Percentiles rank a stretch among this genome's conserved stretches.
These are phyloP conservation scores for Brachyopa scutellaris DNA, from an alignment of 2,888 invertebrate species.

Conservation along the genomic window DNA sequence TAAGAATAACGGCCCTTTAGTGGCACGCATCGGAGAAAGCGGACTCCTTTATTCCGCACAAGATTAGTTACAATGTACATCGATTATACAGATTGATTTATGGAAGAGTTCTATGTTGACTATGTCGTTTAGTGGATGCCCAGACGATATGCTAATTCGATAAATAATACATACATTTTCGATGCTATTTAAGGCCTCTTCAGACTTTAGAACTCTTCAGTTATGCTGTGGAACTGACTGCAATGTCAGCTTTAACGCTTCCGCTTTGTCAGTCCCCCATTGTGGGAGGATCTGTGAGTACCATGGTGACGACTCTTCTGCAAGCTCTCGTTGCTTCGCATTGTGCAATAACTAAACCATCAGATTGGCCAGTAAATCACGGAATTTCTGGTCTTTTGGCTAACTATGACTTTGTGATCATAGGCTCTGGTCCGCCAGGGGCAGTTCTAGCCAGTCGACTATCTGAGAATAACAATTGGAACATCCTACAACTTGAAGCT, in stretches of 20 bases:
- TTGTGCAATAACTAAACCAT: conserved; percentile 83
- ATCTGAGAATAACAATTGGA: conserved; percentile 81
- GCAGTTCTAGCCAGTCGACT: conserved; percentile 82
- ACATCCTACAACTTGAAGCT: conserved; percentile 82
- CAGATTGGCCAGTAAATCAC: conserved; percentile 84
- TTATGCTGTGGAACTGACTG: not conserved
- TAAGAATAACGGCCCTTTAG: no score
- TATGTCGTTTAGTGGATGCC: no score
- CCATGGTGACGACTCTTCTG: conserved; percentile 14
- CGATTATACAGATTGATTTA: no score
- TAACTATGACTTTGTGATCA: conserved; percentile 81
- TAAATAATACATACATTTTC: no score
- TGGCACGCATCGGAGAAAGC: no score
- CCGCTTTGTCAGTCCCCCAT: conserved; percentile 8
- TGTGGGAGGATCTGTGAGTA: conserved; percentile 5
- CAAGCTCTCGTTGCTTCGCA: conserved; percentile 85
- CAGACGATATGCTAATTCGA: no score
- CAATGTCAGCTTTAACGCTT: not conserved
- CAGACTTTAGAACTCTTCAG: not conserved
- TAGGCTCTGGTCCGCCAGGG: conserved; percentile 83
- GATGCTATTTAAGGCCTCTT: not conserved
- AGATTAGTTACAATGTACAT: no score
- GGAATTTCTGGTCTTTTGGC: conserved; percentile 78
- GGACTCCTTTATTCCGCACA: no score
- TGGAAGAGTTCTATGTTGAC: no score